These are phyloP conservation scores for Aphis gossypii DNA, from an alignment of 1,140 invertebrate species.

Conservation along the genomic window DNA sequence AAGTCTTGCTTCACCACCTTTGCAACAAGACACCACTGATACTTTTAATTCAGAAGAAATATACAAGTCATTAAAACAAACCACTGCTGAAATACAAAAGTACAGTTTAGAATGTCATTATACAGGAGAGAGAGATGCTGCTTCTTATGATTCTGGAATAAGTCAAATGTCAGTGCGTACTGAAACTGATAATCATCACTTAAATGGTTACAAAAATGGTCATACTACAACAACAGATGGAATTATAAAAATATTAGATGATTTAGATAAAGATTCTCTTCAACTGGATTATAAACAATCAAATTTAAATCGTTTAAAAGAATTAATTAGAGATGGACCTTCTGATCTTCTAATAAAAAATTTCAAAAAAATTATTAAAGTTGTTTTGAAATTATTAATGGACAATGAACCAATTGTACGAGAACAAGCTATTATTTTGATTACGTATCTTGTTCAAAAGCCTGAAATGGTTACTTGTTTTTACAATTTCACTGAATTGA, in stretches of 20 bases:
- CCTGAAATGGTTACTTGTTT: constrained; percentile 78
- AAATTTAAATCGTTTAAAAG: constrained; percentile 52
- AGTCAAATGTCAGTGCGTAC: constrained; percentile 76
- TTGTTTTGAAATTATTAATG: constrained; percentile 55
- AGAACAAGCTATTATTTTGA: constrained; percentile 74
- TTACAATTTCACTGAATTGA: constrained; percentile 85
- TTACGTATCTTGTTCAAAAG: constrained; percentile 82
- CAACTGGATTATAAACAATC: constrained; percentile 56
- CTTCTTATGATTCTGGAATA: constrained; percentile 88
- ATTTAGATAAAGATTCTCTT: constrained; percentile 53
- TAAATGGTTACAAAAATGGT: constrained; percentile 54
- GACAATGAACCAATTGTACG: constrained; percentile 52
- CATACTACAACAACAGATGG: constrained; percentile 41
- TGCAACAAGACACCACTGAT: constrained; percentile 67
- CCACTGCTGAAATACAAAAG: constrained; percentile 92
- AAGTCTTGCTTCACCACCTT: constrained; percentile 61
- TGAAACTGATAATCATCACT: constrained; percentile 53
- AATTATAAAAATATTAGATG: constrained; percentile 51
- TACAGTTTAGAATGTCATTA: constrained; percentile 73
- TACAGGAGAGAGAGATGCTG: constrained; percentile 70
- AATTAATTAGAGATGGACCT: constrained; percentile 42
- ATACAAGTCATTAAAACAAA: constrained; percentile 84
- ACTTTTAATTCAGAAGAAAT: constrained; percentile 86
- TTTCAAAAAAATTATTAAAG: constrained; percentile 57
- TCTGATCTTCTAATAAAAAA: constrained; percentile 38